Evolutionary conservation across 2,113 vertebrate species (phyloP), one percentile per base, ranked within the genome.

Genomic region (Gopherus evgoodei): DNA sequence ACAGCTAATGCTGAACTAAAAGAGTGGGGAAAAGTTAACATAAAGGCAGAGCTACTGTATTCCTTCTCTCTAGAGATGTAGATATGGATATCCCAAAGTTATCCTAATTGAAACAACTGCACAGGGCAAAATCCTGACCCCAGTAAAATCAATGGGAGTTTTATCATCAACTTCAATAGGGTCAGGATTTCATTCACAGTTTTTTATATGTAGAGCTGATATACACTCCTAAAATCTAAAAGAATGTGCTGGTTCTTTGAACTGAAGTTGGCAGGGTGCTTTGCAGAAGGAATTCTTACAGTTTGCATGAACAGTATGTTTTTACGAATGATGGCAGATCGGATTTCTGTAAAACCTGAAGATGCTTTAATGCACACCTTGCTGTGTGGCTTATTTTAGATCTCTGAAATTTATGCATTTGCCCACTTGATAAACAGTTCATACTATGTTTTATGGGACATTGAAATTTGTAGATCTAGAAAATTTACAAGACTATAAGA

Each of bases 91-190:
- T 82, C 86, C 91, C 56, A 79, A 50, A 16, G 47, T 6, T 86
- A 27, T 76, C 24, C 25, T 87, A 85, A 91, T 69, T 82, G 29
- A 93, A 95, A 16, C 8, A 24, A 49, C 93, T 87, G 59, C 6
- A 44, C 2, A 47, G 5, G 13, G 25, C 84, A 83, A 88, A 57
- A 78, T 44, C 24, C 44, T 78, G 13, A 78, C 6, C 12, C n/a
- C 38, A 29, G 6, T 78, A 24, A 27, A 83, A 65, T 42, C 11
- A 49, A 17, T 62, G 27, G 42, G 16, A 59, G 1, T 83, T 93
- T 85, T 38, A 19, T 11, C 4, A 78, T 1, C 62, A 52, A 75
- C 3, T 57, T 2, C 6, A 81, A 25, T 89, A 35, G 16, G 92
- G 16, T 22, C 38, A 90, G 7, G 38, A 81, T 91, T 83, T 84